Percentiles rank a stretch among this genome's conserved stretches.
These are phyloP conservation scores for Suncus etruscus DNA, from an alignment of 2,113 vertebrate species.

Conservation along the genomic window DNA sequence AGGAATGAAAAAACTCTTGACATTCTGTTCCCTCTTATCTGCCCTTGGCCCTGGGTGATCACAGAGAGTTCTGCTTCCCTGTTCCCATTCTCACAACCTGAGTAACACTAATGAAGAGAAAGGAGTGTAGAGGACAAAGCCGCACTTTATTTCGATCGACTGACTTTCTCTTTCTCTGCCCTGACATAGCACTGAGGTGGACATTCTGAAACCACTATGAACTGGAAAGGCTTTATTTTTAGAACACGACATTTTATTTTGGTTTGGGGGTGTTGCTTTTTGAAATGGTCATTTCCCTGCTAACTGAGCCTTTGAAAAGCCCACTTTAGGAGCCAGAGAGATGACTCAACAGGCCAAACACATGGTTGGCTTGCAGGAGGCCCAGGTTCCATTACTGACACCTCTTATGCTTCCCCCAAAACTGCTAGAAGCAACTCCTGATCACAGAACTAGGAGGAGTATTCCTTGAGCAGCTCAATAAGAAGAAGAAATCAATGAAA, in stretches of 20 bases:
- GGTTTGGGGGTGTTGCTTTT: conserved; percentile 28
- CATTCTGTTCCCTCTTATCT: conserved; percentile 38
- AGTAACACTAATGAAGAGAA: background rate
- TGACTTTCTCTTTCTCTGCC: conserved; percentile 3
- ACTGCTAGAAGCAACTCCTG: too few relatives aligned
- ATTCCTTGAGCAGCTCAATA: too few relatives aligned
- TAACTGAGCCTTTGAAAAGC: background rate
- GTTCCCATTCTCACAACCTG: background rate
- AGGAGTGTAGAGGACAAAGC: conserved; percentile 5
- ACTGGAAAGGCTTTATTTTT: conserved; percentile 45
- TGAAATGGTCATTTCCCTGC: background rate
- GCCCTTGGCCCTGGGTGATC: conserved; percentile 25
- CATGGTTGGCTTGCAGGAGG: too few relatives aligned
- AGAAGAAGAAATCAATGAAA: too few relatives aligned
- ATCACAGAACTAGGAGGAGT: too few relatives aligned
- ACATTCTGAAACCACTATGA: background rate
- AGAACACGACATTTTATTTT: conserved; percentile 8
- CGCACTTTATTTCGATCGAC: background rate
- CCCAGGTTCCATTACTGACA: too few relatives aligned
- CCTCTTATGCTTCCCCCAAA: too few relatives aligned
- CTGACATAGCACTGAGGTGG: background rate
- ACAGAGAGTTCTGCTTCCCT: background rate
- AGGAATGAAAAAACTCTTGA: background rate
- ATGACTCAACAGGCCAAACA: too few relatives aligned
- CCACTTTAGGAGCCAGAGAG: too few relatives aligned